phyloP scores from a whole-genome alignment of 2,888 invertebrate species.

The Aphrophora alni region DNA sequence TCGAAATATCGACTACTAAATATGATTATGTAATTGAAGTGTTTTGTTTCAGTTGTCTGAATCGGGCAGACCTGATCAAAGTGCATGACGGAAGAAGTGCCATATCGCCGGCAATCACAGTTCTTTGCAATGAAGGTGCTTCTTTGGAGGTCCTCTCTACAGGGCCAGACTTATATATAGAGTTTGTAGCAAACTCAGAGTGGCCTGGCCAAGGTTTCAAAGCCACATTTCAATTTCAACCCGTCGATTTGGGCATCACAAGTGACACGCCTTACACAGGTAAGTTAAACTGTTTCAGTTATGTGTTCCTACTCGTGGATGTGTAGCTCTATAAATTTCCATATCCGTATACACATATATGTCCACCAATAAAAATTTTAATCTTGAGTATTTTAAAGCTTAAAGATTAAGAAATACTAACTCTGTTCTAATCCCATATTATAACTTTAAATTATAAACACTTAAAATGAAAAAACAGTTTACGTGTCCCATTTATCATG shows the following conservation, averaged over 20 bases:
- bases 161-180: slow-evolving; percentile 80
- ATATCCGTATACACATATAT: too few species aligned
- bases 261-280: slow-evolving; percentile 41
- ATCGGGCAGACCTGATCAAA: slow-evolving; percentile 82
- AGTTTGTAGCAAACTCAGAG: slow-evolving; percentile 84
- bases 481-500: too few species aligned
- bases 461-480: too few species aligned
- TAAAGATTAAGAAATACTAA: too few species aligned
- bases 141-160: slow-evolving; percentile 82
- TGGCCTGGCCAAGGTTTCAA: slow-evolving; percentile 81
- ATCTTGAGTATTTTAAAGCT: too few species aligned
- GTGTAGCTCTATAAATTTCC: too few species aligned
- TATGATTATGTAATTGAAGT: too few species aligned
- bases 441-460: too few species aligned
- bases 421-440: too few species aligned
- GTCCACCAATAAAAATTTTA: too few species aligned
- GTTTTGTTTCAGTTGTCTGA: slow-evolving; percentile 72
- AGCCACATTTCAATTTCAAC: slow-evolving; percentile 76
- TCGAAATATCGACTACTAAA: too few species aligned
- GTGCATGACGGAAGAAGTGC: slow-evolving; percentile 83
- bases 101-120: slow-evolving; percentile 76
- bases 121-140: slow-evolving; percentile 81
- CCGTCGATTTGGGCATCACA: slow-evolving; percentile 61
- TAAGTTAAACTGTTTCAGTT: not conserved
- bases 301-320: too few species aligned